These are phyloP conservation scores for Heteromyza rotundicornis DNA, from an alignment of 2,888 invertebrate species.

Conservation along the genomic window DNA sequence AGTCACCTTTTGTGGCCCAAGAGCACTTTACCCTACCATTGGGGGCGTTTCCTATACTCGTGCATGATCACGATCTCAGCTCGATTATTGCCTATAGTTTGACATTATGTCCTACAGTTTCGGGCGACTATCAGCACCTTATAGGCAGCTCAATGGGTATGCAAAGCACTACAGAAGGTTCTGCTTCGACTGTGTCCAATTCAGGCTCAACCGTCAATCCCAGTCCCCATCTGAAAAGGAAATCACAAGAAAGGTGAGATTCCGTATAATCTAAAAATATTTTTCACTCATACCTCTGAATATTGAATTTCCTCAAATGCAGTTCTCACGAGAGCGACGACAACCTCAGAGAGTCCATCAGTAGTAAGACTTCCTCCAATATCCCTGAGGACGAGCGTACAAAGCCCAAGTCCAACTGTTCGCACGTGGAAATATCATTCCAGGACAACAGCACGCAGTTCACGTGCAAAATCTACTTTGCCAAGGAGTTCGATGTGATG, in stretches of 20 bases:
- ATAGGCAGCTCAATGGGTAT: constrained; percentile 63
- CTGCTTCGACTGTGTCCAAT: constrained; percentile 11
- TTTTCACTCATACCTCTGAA: too few species aligned
- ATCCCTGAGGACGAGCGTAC: constrained; percentile 38
- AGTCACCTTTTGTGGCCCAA: constrained; percentile 69
- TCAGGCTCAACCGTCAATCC: constrained; percentile 32
- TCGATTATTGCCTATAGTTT: constrained; percentile 86
- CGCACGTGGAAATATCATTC: constrained; percentile 68
- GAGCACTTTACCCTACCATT: constrained; percentile 75
- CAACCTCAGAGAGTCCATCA: constrained; percentile 24
- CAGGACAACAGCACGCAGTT: constrained; percentile 78
- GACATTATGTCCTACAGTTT: too few species aligned
- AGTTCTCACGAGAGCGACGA: constrained; percentile 47
- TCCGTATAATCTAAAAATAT: too few species aligned
- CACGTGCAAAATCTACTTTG: constrained; percentile 89
- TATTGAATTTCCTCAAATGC: too few species aligned
- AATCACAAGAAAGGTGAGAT: constrained; percentile 52
- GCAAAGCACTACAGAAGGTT: constrained; percentile 22
- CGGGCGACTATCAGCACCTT: constrained; percentile 72
- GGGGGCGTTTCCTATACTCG: constrained; percentile 71
- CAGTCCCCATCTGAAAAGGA: constrained; percentile 57
- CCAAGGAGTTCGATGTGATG: constrained; percentile 86
- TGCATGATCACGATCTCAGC: constrained; percentile 81
- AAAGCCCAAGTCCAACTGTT: constrained; percentile 43
- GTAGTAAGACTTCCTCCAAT: background rate